Evolutionary conservation across 1,140 invertebrate genomes (phyloP).

Genomic region (Drosophila kikkawai): DNA sequence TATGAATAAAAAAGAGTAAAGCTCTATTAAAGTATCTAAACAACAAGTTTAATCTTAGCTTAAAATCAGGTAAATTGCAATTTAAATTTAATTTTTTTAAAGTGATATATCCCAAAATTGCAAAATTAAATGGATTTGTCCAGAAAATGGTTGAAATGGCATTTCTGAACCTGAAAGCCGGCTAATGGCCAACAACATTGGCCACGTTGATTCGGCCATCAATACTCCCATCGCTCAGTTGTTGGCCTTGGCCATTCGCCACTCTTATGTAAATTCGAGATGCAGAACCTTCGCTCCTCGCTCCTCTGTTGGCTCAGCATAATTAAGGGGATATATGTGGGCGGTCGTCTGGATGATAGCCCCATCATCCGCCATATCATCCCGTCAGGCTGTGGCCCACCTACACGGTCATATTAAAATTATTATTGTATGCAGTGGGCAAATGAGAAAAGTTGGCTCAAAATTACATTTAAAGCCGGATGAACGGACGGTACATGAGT

Average conservation of each 20-base stretch:
- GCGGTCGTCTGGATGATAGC: conserved; percentile 44
- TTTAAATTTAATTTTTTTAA: not conserved
- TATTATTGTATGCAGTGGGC: conserved; percentile 56
- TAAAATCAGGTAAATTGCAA: not conserved
- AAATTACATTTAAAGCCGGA: conserved; percentile 61
- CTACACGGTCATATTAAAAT: conserved; percentile 74
- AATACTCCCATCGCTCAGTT: conserved; percentile 60
- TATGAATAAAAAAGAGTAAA: not conserved
- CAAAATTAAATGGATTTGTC: not conserved
- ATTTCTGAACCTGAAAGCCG: conserved; percentile 15
- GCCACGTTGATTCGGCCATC: conserved; percentile 63
- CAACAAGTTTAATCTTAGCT: not conserved
- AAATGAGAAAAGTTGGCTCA: conserved; percentile 72
- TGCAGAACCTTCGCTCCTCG: not conserved
- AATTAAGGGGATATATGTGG: conserved; percentile 77
- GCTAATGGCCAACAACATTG: conserved; percentile 51
- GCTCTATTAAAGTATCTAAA: not conserved
- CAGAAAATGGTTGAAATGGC: not conserved
- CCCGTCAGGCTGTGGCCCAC: conserved; percentile 14
- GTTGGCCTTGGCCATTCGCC: conserved; percentile 17
- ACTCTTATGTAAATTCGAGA: conserved; percentile 49
- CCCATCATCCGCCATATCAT: conserved; percentile 49
- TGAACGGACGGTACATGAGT: not conserved
- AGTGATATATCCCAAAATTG: rapidly evolving
- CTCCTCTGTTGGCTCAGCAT: conserved; percentile 38